Base-by-base conservation (phyloP, 2,888 invertebrate genomes). In the Axea sp. region DNA sequence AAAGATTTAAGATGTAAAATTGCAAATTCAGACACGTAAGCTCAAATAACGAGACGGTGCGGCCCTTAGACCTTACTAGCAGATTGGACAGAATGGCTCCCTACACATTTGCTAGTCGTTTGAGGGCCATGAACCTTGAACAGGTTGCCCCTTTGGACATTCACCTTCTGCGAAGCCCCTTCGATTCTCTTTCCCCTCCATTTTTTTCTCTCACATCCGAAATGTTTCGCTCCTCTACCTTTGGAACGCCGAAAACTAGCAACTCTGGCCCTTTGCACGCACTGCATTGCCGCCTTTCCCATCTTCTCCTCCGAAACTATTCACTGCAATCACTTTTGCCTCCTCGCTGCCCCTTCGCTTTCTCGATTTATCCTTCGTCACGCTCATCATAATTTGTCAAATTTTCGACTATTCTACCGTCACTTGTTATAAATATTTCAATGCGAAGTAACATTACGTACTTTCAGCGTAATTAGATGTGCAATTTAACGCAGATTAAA, bases 81-180 rank as follows among this genome's bases (percentile, higher is more conserved):
- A 78, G 82, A 81, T 82, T 82, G 78, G 81, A 77, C 80, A 80
- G 79, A 78, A 69, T 79, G 59, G 59, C 68, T 68, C 68, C 59
- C 68, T 68, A 60, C 68, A 80, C 81, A 81, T 84, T 86, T 81
- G 86, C 86, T 86, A 86, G 84, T 83, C 83, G 80, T 80, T 75
- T 82, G 80, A 86, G 87, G 86, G 87, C 87, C 87, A 87, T 86
- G 87, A 87, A 87, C 87, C 86, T 85, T 85, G 87, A 87, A 87
- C 87, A 87, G 87, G 87, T 87, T 87, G 87, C 83, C 86, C 86
- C 86, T 84, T 85, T 87, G 87, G 87, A 87, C 87, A 82, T 87
- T 87, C 87, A 87, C 87, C 87, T 87, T 82, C 81, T 80, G 80
- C 76, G 72, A 74, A 76, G 77, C 81, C 76, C 72, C 68, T 65